Percentiles rank a stretch among this genome's conserved stretches.
Evolutionary conservation across 2,113 vertebrate species (phyloP).

Genomic region (Oxygymnocypris stewartii): DNA sequence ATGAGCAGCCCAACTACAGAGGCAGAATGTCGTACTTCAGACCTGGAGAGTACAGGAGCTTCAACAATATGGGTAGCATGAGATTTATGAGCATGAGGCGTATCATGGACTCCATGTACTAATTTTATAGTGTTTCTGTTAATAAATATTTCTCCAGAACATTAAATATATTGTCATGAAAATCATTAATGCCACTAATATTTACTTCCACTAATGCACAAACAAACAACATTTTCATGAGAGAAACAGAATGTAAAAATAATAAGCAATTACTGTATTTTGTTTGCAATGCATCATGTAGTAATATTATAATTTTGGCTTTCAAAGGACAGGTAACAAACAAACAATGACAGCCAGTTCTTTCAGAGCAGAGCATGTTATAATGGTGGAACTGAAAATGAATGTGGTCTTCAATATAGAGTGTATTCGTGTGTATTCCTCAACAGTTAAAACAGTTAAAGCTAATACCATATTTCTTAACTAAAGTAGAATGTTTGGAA

Average conservation of each 20-base stretch:
- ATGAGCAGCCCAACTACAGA: conserved; percentile 72
- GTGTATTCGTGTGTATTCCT: neutral
- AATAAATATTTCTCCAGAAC: neutral
- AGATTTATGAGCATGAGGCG: conserved; percentile 37
- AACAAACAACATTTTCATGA: neutral
- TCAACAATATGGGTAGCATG: conserved; percentile 50
- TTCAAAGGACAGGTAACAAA: neutral
- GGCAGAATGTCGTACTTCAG: conserved; percentile 69
- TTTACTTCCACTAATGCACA: neutral
- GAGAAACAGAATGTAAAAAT: neutral
- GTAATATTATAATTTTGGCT: neutral
- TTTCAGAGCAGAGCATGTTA: neutral
- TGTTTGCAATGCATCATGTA: neutral
- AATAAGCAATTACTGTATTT: neutral
- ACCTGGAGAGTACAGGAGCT: conserved; percentile 71
- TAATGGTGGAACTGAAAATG: neutral
- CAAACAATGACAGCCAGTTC: neutral
- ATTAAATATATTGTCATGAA: conserved; percentile 24
- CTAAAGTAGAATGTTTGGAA: neutral
- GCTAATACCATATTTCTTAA: neutral
- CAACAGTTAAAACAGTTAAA: neutral
- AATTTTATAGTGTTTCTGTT: neutral
- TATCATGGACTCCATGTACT: conserved; percentile 20
- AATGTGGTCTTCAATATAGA: neutral
- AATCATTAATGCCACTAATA: neutral